Evolutionary conservation across 1,140 invertebrate genomes (phyloP).

Genomic region (Monomorium pharaonis): DNA sequence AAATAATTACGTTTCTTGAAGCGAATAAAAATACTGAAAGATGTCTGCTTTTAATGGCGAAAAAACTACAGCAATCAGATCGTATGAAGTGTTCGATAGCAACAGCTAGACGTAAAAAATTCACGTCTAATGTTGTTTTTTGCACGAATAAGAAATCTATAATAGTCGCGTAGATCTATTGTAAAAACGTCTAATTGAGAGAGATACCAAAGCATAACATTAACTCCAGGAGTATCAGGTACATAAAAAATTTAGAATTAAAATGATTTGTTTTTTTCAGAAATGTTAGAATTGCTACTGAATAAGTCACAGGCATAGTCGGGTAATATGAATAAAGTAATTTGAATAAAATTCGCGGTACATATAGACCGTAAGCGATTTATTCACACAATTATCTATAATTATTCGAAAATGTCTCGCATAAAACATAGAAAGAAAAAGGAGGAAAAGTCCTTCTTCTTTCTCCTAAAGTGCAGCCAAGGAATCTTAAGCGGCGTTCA

Average conservation of each 20-base stretch:
- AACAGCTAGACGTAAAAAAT: neutral
- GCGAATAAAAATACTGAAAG: neutral
- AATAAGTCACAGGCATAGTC: neutral
- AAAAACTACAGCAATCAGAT: neutral
- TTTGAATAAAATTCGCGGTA: constrained; percentile 31
- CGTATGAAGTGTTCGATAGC: neutral
- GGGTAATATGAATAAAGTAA: neutral
- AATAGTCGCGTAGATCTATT: neutral
- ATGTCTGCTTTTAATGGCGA: neutral
- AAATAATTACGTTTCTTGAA: neutral
- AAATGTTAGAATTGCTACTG: neutral
- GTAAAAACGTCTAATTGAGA: neutral
- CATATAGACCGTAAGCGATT: neutral
- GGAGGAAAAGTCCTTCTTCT: constrained; percentile 1
- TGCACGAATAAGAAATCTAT: too few species aligned
- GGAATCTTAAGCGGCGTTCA: constrained; percentile 62
- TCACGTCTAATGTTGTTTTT: neutral
- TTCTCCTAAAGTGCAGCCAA: neutral
- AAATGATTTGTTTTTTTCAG: neutral
- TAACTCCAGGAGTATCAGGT: neutral
- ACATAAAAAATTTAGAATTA: neutral
- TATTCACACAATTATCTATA: constrained; percentile 38
- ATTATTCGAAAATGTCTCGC: constrained; percentile 15
- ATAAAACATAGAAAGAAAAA: neutral
- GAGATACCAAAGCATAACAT: neutral